phyloP scores from a whole-genome alignment of 2,797 vertebrate genomes.

The Cottoperca gobio region DNA sequence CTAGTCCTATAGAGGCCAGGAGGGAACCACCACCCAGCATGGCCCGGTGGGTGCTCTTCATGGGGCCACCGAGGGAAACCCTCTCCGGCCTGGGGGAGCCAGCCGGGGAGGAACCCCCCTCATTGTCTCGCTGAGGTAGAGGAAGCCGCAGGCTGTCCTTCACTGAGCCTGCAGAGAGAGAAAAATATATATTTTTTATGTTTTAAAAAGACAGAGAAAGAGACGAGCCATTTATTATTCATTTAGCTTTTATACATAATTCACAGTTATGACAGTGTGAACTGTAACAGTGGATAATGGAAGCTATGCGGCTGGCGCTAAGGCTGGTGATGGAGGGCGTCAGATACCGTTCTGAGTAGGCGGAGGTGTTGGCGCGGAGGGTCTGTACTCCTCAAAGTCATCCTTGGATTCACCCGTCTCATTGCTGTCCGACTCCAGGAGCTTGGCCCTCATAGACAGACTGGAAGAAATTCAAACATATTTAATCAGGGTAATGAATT shows the following conservation, averaged over 20 bases:
- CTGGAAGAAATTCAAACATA: slow-evolving; percentile 54
- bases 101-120: slow-evolving; percentile 76
- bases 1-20: slow-evolving; percentile 88
- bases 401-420: slow-evolving; percentile 79
- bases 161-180: slow-evolving; percentile 64
- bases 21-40: slow-evolving; percentile 85
- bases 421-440: slow-evolving; percentile 83
- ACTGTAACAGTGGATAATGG: slow-evolving; percentile 37
- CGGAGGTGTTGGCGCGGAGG: slow-evolving; percentile 65
- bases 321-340: slow-evolving; percentile 4
- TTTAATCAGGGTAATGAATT: background rate
- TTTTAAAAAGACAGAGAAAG: slow-evolving; percentile 31
- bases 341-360: slow-evolving; percentile 70
- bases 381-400: slow-evolving; percentile 85
- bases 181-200: background rate
- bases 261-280: slow-evolving; percentile 45
- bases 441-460: slow-evolving; percentile 85
- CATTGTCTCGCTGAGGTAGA: slow-evolving; percentile 80
- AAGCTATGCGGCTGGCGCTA: slow-evolving; percentile 2
- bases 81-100: slow-evolving; percentile 83
- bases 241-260: slow-evolving; percentile 60
- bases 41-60: slow-evolving; percentile 86
- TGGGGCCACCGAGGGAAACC: slow-evolving; percentile 52
- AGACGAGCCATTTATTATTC: slow-evolving; percentile 55
- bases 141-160: slow-evolving; percentile 72